These are phyloP conservation scores for Columba janthina DNA, from an alignment of 2,113 vertebrate species.

Conservation along the genomic window DNA sequence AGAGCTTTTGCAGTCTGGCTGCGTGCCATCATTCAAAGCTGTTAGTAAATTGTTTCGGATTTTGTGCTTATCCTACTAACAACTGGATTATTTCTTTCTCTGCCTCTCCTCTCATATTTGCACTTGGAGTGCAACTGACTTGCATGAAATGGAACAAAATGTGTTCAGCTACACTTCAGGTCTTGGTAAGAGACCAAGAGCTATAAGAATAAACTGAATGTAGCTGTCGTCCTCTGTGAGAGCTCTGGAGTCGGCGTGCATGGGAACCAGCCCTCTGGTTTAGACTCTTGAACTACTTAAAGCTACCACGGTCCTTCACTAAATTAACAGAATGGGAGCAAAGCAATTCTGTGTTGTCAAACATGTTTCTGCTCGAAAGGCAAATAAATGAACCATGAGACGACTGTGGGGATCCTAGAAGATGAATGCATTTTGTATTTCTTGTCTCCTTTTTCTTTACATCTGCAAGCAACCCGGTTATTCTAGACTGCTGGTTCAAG, in stretches of 20 bases:
- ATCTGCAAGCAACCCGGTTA: neutral
- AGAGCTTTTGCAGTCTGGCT: neutral
- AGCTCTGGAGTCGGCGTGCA: neutral
- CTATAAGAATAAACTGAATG: neutral
- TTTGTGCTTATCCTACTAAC: neutral
- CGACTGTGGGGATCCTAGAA: neutral
- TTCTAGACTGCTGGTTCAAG: slow-evolving; percentile 25
- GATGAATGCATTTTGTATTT: slow-evolving; percentile 3
- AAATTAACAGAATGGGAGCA: neutral
- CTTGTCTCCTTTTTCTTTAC: neutral
- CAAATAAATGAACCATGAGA: neutral
- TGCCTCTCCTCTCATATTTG: neutral
- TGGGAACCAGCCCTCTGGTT: neutral
- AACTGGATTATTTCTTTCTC: neutral
- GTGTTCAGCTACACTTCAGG: neutral
- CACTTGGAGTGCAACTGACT: neutral
- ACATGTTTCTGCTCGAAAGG: slow-evolving; percentile 6
- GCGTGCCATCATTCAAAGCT: neutral
- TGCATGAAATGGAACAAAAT: neutral
- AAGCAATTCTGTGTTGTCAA: slow-evolving; percentile 22
- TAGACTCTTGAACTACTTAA: neutral
- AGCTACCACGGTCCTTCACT: neutral
- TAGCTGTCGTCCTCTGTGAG: neutral
- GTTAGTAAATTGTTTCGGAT: neutral
- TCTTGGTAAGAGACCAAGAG: neutral